phyloP scores from a whole-genome alignment of 2,113 vertebrate genomes.

The Amphiprion ocellaris region DNA sequence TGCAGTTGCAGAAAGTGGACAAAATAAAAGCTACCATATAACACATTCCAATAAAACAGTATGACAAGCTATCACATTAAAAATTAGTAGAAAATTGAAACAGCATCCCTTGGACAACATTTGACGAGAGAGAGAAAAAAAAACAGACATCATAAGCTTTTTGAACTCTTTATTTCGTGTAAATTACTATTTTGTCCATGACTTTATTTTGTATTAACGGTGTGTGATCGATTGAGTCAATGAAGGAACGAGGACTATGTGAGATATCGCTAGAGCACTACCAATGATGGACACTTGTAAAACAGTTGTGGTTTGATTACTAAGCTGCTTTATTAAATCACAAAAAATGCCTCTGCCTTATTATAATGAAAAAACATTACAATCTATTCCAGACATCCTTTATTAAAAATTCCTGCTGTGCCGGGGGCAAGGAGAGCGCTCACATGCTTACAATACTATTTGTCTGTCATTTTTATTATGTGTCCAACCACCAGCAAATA shows the following conservation, averaged over 20 bases:
- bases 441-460: constrained; percentile 14
- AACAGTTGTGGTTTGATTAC: not conserved
- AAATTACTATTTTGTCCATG: no score
- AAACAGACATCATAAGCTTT: no score
- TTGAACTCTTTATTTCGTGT: no score
- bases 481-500: constrained; percentile 44
- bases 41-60: constrained; percentile 8
- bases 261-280: not conserved
- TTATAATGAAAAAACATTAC: not conserved
- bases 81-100: not conserved
- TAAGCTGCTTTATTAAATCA: not conserved
- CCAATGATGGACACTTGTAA: not conserved
- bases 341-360: not conserved
- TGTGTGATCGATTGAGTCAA: not conserved
- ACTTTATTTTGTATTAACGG: no score
- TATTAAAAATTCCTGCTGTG: not conserved
- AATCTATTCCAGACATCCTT: constrained; percentile 4
- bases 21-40: not conserved
- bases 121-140: no score
- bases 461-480: constrained; percentile 49
- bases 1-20: not conserved
- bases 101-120: no score
- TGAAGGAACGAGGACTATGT: no score
- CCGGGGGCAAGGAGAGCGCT: constrained; percentile 3
- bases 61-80: not conserved